Evolutionary conservation across 2,113 vertebrate genomes (phyloP).

Genomic region (Hyaena hyaena): DNA sequence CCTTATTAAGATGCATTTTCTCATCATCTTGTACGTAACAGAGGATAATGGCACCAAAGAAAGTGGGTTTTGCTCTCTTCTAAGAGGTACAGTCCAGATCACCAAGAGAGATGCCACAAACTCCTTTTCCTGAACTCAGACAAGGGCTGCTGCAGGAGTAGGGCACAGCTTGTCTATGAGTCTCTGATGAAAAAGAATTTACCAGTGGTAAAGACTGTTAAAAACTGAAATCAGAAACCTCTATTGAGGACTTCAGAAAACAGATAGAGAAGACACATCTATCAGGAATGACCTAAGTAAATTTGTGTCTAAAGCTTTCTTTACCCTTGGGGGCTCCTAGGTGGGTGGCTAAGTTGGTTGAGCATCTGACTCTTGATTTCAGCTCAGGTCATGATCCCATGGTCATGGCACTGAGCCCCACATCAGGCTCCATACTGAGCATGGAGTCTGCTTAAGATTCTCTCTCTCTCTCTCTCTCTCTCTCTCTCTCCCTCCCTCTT

Average conservation of each 20-base stretch:
- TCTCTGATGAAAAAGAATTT: conserved; percentile 15
- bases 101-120: background rate
- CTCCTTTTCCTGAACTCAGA: background rate
- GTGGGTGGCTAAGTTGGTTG: too few relatives aligned
- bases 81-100: background rate
- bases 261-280: background rate
- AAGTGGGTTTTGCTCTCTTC: conserved; percentile 12
- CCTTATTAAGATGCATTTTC: conserved; percentile 24
- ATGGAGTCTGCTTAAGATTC: too few relatives aligned
- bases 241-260: conserved; percentile 12
- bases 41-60: background rate
- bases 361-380: too few relatives aligned
- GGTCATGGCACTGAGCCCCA: too few relatives aligned
- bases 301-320: conserved; percentile 11
- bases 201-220: background rate
- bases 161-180: background rate
- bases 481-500: too few relatives aligned
- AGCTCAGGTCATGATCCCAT: too few relatives aligned
- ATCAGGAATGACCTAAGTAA: background rate
- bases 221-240: background rate
- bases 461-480: too few relatives aligned
- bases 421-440: too few relatives aligned
- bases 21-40: background rate
- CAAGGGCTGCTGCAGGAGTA: background rate
- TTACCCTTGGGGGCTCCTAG: too few relatives aligned